Base-by-base conservation (phyloP, 2,888 invertebrate genomes). In the Diaprepes abbreviatus region DNA sequence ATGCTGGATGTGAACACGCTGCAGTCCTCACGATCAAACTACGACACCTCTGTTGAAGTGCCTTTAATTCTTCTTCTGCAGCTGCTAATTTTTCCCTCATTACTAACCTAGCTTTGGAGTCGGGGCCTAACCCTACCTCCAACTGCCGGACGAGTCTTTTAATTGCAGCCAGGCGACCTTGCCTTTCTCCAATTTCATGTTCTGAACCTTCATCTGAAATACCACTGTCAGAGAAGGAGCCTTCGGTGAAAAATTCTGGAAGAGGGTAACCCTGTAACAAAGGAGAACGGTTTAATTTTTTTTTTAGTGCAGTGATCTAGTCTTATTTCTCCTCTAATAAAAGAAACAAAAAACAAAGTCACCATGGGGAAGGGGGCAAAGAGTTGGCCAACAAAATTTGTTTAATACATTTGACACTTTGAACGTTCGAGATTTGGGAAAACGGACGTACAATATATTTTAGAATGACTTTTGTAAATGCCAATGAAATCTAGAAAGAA, bases 181-280 rank as follows among this genome's bases (percentile, higher is more conserved):
- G 92, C 35, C 92, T 87, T 65, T 91, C 89, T 73, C 88, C 88
- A 59, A 83, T 85, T 84, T 83, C 92, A 73, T 91, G 91, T 85
- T 86, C 89, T 81, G 80, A 91, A 78, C 92, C 92, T 68, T 92
- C 92, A 81, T 92, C 92, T 6, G 92, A 92, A 76, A 92, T 92
- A n/a, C 92, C 92, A 28, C 91, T 91, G 85, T 92, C 92, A 0
- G 92, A 92, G 69, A 91, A 84, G n/a, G 91, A 92, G 71, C 91
- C 91, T 64, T 84, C 84, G 9, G 81, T 81, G 67, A 84, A 81
- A 66, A 84, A 78, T 84, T 86, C 82, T 81, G 79, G 85, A 81
- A 77, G 66, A 10, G 72, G 74, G 79, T 73, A 87, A 77, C 73
- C 87, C 87, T 77, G 83, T 78, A 82, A 80, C 73, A 72, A 73